These are phyloP conservation scores for Canis aureus DNA, from an alignment of 2,113 vertebrate species.

Conservation along the genomic window DNA sequence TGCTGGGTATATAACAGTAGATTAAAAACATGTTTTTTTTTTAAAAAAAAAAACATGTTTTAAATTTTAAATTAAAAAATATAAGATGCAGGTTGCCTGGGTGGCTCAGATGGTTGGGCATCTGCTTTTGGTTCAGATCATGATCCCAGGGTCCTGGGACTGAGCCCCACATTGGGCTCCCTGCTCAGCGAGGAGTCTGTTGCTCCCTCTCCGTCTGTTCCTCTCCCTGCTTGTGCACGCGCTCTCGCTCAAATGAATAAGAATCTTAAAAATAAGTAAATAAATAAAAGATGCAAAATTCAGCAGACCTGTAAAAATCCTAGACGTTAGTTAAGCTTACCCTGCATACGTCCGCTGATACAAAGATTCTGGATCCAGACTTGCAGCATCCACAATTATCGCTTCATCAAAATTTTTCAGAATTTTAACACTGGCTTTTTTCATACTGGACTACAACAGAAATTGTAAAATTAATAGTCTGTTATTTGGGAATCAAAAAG, in stretches of 20 bases:
- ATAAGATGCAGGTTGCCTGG: not conserved
- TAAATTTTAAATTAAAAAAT: not conserved
- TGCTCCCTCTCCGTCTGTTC: too few relatives aligned
- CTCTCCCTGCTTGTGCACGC: too few relatives aligned
- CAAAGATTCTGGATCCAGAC: constrained; percentile 97
- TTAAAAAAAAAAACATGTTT: not conserved
- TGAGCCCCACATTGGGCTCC: too few relatives aligned
- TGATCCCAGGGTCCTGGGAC: too few relatives aligned
- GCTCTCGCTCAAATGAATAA: too few relatives aligned
- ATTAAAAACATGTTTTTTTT: not conserved
- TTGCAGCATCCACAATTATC: constrained; percentile 97
- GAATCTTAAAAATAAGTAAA: too few relatives aligned
- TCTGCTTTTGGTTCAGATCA: too few relatives aligned
- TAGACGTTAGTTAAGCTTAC: constrained; percentile 87
- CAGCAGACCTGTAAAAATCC: not conserved
- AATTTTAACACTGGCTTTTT: constrained; percentile 97
- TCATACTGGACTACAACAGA: constrained; percentile 88
- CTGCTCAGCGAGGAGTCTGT: too few relatives aligned
- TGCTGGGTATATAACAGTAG: not conserved
- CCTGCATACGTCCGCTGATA: constrained; percentile 98
- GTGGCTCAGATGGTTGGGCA: too few relatives aligned
- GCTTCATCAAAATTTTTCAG: constrained; percentile 99
- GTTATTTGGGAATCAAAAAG: constrained; percentile 65
- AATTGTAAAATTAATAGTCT: constrained; percentile 82
- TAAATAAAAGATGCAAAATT: not conserved